A percentile compares a stretch with the other conserved stretches of the same genome.
Conservation (phyloP, 2,888 invertebrate genomes). For the Leptinotarsa tumamoca region DNA sequence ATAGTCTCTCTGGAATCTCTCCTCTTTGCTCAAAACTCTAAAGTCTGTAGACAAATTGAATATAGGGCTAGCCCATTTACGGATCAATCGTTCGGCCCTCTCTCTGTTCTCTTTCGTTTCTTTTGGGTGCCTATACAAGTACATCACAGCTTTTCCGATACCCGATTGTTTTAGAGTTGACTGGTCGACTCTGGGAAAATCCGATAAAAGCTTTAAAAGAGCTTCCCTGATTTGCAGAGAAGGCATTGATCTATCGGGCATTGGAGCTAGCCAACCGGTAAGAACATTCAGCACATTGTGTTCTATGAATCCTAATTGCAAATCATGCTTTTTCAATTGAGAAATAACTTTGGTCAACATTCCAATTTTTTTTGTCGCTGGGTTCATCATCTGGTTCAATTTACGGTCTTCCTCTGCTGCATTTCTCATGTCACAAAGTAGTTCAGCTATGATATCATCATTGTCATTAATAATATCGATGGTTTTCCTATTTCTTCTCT, state of each 20-base stretch:
- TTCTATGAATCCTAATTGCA: conserved; percentile 95
- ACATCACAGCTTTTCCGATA: conserved; percentile 99
- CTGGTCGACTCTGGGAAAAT: conserved; percentile 91
- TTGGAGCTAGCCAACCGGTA: conserved; percentile 98
- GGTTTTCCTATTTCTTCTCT: conserved; percentile 85
- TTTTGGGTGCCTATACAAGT: conserved; percentile 97
- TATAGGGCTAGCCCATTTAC: conserved; percentile 98
- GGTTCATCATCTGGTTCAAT: conserved; percentile 83
- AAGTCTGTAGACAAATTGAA: conserved; percentile 96
- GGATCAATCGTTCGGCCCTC: conserved; percentile 91
- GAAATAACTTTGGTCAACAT: conserved; percentile 91
- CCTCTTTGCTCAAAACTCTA: conserved; percentile 92
- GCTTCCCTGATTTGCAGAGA: conserved; percentile 92
- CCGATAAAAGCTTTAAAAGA: conserved; percentile 82
- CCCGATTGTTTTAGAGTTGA: conserved; percentile 94
- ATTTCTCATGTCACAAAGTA: conserved; percentile 89
- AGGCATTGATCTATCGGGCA: conserved; percentile 97
- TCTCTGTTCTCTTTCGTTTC: conserved; percentile 94
- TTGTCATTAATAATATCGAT: conserved; percentile 98
- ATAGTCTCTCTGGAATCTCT: conserved; percentile 91
- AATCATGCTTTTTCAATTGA: conserved; percentile 93
- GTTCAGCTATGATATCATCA: conserved; percentile 94
- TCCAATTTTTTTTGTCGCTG: conserved; percentile 93
- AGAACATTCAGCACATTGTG: conserved; percentile 91
- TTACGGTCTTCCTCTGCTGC: conserved; percentile 95